These are phyloP conservation scores for Strix aluco DNA, from an alignment of 2,113 vertebrate species.

Conservation along the genomic window DNA sequence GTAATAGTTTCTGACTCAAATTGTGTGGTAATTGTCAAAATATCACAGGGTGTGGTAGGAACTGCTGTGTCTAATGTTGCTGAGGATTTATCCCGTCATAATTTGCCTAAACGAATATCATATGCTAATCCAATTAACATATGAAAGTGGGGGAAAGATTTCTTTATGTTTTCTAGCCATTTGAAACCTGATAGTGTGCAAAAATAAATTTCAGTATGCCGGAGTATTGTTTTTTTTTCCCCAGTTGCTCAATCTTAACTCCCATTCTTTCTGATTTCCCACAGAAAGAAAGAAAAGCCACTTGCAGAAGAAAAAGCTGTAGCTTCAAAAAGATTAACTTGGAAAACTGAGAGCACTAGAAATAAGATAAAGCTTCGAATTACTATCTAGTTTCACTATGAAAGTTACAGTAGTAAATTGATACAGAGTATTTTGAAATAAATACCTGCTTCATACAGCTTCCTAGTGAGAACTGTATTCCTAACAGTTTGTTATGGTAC, in stretches of 20 bases:
- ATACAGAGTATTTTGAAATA: neutral
- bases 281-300: neutral
- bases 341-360: neutral
- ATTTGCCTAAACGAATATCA: neutral
- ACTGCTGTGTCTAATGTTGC: neutral
- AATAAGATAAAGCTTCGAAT: neutral
- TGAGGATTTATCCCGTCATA: neutral
- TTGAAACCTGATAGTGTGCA: neutral
- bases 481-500: neutral
- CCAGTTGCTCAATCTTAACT: neutral
- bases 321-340: neutral
- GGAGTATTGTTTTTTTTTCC: neutral
- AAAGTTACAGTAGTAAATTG: neutral
- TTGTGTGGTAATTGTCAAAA: constrained; percentile 10
- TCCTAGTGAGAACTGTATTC: neutral
- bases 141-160: neutral
- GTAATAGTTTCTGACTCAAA: constrained; percentile 32
- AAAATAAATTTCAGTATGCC: neutral
- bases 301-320: neutral
- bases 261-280: neutral
- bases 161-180: neutral
- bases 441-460: neutral
- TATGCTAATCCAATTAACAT: neutral
- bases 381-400: neutral
- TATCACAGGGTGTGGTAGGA: constrained; percentile 5